Percentiles rank a stretch among this genome's conserved stretches.
These are phyloP conservation scores for Tragelaphus oryx DNA, from an alignment of 2,797 vertebrate species.

Conservation along the genomic window DNA sequence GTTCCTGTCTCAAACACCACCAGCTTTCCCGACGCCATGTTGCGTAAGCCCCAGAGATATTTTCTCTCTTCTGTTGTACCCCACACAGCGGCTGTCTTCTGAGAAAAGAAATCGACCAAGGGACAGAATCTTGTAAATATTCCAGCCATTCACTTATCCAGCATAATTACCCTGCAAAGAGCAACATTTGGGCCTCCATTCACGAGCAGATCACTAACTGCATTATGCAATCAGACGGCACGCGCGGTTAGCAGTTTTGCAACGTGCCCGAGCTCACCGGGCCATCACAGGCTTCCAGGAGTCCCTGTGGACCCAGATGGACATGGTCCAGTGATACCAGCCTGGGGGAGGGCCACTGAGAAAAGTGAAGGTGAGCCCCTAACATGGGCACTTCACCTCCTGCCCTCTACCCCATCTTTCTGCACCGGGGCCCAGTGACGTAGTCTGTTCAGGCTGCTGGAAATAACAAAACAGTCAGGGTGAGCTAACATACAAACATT, in stretches of 20 bases:
- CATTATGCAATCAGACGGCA: background rate
- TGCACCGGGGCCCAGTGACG: accelerated
- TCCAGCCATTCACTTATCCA: constrained; percentile 56
- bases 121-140: constrained; percentile 59
- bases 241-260: background rate
- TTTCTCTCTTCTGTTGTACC: constrained; percentile 60
- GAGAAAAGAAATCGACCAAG: constrained; percentile 50
- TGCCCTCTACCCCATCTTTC: no score
- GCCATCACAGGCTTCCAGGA: background rate
- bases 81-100: constrained; percentile 70
- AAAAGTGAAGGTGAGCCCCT: background rate
- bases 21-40: constrained; percentile 21
- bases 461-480: background rate
- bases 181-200: background rate
- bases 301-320: accelerated
- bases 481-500: background rate
- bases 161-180: constrained; percentile 45
- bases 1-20: constrained; percentile 51
- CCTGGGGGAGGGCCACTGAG: background rate
- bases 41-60: constrained; percentile 38
- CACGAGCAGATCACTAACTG: background rate
- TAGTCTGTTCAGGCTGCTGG: background rate
- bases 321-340: background rate
- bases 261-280: accelerated
- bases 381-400: no score